Percentiles rank a stretch among this genome's conserved stretches.
phyloP scores from a whole-genome alignment of 2,113 vertebrate species.

The Takifugu bimaculatus region DNA sequence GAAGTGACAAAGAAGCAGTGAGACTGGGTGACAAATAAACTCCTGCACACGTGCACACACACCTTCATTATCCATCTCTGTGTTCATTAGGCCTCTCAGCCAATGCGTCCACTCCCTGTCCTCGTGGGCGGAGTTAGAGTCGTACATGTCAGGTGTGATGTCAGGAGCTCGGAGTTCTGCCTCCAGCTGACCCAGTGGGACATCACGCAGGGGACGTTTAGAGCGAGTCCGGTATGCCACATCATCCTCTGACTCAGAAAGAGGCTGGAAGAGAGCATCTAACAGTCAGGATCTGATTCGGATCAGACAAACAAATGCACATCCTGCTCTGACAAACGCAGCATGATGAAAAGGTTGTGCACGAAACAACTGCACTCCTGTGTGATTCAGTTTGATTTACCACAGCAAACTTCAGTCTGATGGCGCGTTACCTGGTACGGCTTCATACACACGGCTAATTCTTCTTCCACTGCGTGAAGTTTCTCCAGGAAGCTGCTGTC shows the following conservation, averaged over 20 bases:
- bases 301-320: no score
- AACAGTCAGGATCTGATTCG: background rate
- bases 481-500: constrained; percentile 92
- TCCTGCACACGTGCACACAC: constrained; percentile 4
- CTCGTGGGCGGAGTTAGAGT: constrained; percentile 79
- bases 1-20: background rate
- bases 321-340: background rate
- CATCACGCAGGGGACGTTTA: constrained; percentile 85
- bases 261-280: constrained; percentile 15
- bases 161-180: constrained; percentile 90
- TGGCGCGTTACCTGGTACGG: constrained; percentile 80
- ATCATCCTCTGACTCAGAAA: constrained; percentile 30
- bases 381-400: no score
- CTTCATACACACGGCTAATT: constrained; percentile 85
- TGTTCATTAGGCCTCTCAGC: constrained; percentile 88
- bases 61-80: constrained; percentile 89
- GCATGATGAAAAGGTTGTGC: no score
- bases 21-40: background rate
- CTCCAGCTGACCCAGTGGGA: constrained; percentile 88
- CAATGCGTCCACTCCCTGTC: constrained; percentile 92
- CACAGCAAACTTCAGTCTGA: no score
- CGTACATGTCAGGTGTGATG: constrained; percentile 95
- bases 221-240: constrained; percentile 87
- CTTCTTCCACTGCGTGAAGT: constrained; percentile 91
- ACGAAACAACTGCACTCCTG: no score